A percentile compares a stretch with the other conserved stretches of the same genome.
Conservation (phyloP, 2,888 invertebrate genomes). For the Ormyrus thymus region DNA sequence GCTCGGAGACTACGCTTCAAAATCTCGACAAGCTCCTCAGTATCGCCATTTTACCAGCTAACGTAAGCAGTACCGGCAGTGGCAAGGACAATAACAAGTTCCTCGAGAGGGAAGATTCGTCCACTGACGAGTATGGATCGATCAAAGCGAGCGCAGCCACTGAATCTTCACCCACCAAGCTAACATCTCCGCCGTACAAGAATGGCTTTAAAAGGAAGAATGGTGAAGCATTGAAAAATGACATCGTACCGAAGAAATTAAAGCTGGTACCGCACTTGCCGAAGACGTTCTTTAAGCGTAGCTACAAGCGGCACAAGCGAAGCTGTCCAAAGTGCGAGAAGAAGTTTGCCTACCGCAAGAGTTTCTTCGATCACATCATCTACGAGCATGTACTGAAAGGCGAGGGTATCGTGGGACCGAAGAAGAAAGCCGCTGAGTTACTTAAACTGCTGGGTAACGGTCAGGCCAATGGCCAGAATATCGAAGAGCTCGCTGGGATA, state of each 20-base stretch:
- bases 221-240: neutral
- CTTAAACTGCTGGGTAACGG: constrained; percentile 19
- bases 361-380: constrained; percentile 44
- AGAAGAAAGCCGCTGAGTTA: constrained; percentile 23
- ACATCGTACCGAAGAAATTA: no score
- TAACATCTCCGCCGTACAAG: neutral
- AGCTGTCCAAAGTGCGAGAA: constrained; percentile 49
- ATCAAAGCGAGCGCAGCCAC: constrained; percentile 16
- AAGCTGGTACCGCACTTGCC: no score
- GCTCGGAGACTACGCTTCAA: constrained; percentile 49
- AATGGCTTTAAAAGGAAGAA: constrained; percentile 47
- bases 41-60: constrained; percentile 51
- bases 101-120: constrained; percentile 43
- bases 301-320: neutral
- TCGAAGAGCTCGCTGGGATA: constrained; percentile 18
- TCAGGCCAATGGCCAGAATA: neutral
- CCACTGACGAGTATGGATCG: constrained; percentile 43
- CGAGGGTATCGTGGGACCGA: constrained; percentile 22
- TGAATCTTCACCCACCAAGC: neutral
- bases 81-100: constrained; percentile 37
- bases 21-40: constrained; percentile 50
- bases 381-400: constrained; percentile 42
- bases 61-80: constrained; percentile 12
- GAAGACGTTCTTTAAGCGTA: no score
- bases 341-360: constrained; percentile 36